Base-by-base conservation (phyloP, 1,140 invertebrate genomes). In the Drosophila ohnishii region DNA sequence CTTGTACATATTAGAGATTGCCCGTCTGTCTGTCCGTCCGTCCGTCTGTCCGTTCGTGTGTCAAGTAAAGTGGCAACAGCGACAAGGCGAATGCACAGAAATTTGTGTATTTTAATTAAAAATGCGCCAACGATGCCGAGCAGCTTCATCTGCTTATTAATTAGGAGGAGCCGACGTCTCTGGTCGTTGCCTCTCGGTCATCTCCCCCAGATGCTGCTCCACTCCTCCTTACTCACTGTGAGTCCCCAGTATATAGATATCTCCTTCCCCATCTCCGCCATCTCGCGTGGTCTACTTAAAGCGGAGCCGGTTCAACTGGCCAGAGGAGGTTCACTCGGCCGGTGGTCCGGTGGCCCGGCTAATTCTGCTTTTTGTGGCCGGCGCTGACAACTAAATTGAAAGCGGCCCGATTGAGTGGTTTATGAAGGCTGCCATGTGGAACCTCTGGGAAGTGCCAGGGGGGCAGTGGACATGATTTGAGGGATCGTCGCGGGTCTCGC, bases 41-140 rank as follows among this genome's bases (percentile, higher is more conserved):
- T 22, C 28, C 0, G 19, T 35, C 28, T 1, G 19, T 55, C 39
- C 28, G 59, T 64, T 28, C 55, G 71, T 66, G 50, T 45, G 73
- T 64, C 63, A 48, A 74, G 87, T 87, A 87, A 87, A 87, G 78
- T 83, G 83, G 60, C 67, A 75, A 66, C 75, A 76, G 62, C 79
- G 64, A 73, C 63, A 50, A 22, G 55, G 70, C 70, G 57, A 87
- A 86, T 82, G 83, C 69, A 80, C 61, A 71, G 60, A 80, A 87
- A 88, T 88, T 88, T 87, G 84, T 88, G 84, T 87, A 87, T 87
- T 87, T 87, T 87, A 87, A 87, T 87, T 87, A 87, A 87, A 88
- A 86, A 83, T 76, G 84, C 83, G 66, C 59, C 70, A 55, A 47
- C 50, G 76, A 75, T 64, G 55, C 72, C 55, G 72, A 87, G 71